Conservation (phyloP, 2,113 vertebrate genomes). For the Aplodontia rufa region DNA sequence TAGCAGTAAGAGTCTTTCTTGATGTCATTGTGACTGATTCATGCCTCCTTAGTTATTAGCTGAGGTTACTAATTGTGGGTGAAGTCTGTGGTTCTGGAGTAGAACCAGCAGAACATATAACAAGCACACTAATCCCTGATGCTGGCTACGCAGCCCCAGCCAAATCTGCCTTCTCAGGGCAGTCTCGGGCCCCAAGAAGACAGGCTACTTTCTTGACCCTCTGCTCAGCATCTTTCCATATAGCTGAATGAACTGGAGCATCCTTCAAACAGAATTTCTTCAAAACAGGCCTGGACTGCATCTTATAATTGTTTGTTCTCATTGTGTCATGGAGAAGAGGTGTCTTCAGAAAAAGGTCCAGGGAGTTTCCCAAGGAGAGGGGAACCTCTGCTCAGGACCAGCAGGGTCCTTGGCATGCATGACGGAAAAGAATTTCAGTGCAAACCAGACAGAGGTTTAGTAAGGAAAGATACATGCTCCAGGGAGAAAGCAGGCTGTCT, state of each 20-base stretch:
- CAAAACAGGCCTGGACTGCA: neutral
- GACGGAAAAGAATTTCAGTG: too few species aligned
- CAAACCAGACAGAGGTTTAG: too few species aligned
- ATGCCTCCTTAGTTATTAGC: neutral
- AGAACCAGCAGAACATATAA: too few species aligned
- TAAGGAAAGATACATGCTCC: too few species aligned
- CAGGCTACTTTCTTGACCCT: neutral
- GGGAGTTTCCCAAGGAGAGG: too few species aligned
- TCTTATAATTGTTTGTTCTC: neutral
- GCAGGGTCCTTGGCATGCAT: too few species aligned
- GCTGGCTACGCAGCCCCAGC: neutral
- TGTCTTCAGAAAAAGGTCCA: too few species aligned
- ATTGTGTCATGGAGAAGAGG: too few species aligned
- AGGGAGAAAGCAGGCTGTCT: too few species aligned
- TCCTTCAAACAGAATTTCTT: neutral
- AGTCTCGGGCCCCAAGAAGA: neutral
- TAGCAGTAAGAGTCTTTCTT: accelerated
- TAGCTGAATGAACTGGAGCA: neutral
- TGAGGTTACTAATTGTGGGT: neutral
- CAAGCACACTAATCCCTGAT: neutral
- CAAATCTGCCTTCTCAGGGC: neutral
- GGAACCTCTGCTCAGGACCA: too few species aligned
- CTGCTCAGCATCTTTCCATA: neutral
- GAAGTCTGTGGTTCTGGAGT: neutral
- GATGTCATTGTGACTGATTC: neutral